Conservation (phyloP, 1,140 invertebrate species). For the Microplitis demolitor region DNA sequence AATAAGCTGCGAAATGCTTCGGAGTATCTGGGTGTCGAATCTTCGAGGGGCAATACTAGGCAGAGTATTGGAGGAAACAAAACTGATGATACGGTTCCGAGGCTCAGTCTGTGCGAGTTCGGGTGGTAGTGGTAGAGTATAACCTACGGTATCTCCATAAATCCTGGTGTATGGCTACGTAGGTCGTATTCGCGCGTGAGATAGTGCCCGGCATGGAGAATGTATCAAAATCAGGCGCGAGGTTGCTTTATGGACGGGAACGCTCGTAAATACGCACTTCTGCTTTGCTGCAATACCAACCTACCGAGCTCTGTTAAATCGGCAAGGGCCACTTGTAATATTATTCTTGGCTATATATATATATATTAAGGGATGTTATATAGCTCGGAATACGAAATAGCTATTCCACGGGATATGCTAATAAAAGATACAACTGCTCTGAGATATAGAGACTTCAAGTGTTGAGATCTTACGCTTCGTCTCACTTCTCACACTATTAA, state of each 20-base stretch:
- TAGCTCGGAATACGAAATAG: constrained; percentile 43
- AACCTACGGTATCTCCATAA: constrained; percentile 54
- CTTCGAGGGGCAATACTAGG: neutral
- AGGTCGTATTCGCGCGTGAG: constrained; percentile 63
- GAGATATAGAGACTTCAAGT: constrained; percentile 40
- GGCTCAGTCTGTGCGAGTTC: constrained; percentile 6
- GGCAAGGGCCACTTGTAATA: too few species aligned
- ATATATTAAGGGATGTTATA: constrained; percentile 4
- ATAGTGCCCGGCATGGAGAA: constrained; percentile 59
- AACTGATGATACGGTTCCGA: neutral
- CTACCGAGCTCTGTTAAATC: neutral
- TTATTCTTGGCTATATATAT: neutral
- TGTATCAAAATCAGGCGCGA: constrained; percentile 64
- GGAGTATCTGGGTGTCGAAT: constrained; percentile 9
- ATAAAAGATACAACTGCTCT: constrained; percentile 56
- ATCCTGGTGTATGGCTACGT: constrained; percentile 57
- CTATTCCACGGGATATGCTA: constrained; percentile 53
- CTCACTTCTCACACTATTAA: neutral
- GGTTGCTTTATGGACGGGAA: constrained; percentile 63
- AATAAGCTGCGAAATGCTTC: neutral
- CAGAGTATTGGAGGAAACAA: neutral
- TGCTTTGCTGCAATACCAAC: constrained; percentile 42
- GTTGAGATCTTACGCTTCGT: constrained; percentile 18
- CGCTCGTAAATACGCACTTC: constrained; percentile 65
- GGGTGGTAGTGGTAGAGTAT: neutral